Evolutionary conservation across 2,113 vertebrate species (phyloP).

Genomic region (Dasyprocta punctata): DNA sequence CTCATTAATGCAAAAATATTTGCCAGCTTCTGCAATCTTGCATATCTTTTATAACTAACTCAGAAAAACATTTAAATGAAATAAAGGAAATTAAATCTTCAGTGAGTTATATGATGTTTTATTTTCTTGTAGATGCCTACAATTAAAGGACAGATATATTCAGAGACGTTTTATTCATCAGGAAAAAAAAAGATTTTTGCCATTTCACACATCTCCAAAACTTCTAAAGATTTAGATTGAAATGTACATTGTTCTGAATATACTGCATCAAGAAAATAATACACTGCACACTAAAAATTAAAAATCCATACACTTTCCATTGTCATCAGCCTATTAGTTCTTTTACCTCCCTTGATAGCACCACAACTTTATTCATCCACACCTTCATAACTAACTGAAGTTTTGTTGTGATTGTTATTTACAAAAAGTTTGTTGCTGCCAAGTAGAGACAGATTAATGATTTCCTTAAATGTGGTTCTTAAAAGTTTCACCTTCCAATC

Average conservation of each 20-base stretch:
- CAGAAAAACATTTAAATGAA: neutral
- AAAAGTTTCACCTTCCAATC: neutral
- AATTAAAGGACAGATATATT: neutral
- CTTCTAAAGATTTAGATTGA: neutral
- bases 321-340: neutral
- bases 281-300: neutral
- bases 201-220: neutral
- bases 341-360: neutral
- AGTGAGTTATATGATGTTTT: neutral
- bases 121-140: neutral
- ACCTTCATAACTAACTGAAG: neutral
- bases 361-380: neutral
- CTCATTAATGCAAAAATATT: neutral
- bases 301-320: neutral
- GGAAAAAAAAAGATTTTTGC: neutral
- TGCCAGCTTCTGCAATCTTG: neutral
- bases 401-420: neutral
- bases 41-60: neutral
- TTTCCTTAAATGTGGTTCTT: neutral
- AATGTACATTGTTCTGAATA: neutral
- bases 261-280: neutral
- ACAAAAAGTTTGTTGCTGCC: neutral
- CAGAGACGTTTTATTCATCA: neutral
- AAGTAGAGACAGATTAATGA: neutral
- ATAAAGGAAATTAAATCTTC: neutral